phyloP scores from a whole-genome alignment of 2,797 vertebrate species.

The Eidolon dupreanum region DNA sequence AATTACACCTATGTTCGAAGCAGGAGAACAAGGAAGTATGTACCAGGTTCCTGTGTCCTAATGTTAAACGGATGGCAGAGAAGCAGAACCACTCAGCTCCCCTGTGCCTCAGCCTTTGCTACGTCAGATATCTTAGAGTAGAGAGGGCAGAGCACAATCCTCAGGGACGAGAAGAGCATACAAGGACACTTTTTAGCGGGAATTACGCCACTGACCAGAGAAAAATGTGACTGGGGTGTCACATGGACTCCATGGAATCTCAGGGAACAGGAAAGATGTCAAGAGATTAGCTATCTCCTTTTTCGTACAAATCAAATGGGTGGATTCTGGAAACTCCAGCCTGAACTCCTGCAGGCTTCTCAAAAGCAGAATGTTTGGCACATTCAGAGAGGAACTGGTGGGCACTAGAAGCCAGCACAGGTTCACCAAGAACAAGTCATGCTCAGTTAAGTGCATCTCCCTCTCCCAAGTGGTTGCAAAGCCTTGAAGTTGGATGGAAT shows the following conservation, averaged over 20 bases:
- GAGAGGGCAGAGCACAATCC: not conserved
- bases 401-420: not conserved
- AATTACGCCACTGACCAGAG: not conserved
- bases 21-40: not conserved
- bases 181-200: not conserved
- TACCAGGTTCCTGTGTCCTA: not conserved
- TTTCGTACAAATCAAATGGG: not conserved
- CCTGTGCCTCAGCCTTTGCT: not conserved
- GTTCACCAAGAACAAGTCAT: not conserved
- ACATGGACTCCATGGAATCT: not conserved
- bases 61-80: not conserved
- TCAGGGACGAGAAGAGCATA: not conserved
- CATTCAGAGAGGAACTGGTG: not conserved
- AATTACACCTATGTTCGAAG: not conserved
- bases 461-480: not conserved
- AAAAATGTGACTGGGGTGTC: not conserved
- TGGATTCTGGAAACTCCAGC: not conserved
- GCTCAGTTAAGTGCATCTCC: not conserved
- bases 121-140: not conserved
- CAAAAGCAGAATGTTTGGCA: not conserved
- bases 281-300: not conserved
- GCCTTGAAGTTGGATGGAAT: constrained; percentile 47
- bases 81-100: not conserved
- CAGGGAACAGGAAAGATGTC: not conserved
- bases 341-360: not conserved